These are phyloP conservation scores for Nasalis larvatus DNA, from an alignment of 2,113 vertebrate species.

Conservation along the genomic window DNA sequence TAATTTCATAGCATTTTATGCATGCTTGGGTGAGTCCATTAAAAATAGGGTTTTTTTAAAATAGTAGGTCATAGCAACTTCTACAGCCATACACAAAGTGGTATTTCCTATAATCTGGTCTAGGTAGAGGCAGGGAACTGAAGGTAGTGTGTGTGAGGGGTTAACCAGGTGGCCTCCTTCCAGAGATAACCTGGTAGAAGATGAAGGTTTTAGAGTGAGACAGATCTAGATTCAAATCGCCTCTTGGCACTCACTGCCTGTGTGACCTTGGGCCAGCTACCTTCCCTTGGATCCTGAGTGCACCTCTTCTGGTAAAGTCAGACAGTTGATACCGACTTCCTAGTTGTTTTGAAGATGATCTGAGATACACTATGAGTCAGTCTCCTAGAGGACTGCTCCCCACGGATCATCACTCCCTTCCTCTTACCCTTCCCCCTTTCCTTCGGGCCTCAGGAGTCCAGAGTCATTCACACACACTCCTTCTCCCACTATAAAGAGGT, in stretches of 20 bases:
- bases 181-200: not conserved
- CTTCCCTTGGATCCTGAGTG: not conserved
- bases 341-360: not conserved
- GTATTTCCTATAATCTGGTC: not conserved
- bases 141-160: not conserved
- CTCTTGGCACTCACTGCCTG: not conserved
- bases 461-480: not conserved
- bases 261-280: not conserved
- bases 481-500: not conserved
- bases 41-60: not conserved
- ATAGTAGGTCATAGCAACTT: not conserved
- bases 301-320: not conserved
- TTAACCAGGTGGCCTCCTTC: not conserved
- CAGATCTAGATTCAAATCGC: not conserved
- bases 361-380: not conserved
- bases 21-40: constrained; percentile 2
- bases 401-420: accelerated
- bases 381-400: not conserved
- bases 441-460: not conserved
- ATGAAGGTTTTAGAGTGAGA: not conserved
- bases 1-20: constrained; percentile 46
- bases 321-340: not conserved
- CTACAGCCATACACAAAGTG: not conserved
- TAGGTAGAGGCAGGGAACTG: not conserved
- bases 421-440: not conserved